These are phyloP conservation scores for Neodiprion lecontei DNA, from an alignment of 1,140 invertebrate genomes.

Conservation along the genomic window DNA sequence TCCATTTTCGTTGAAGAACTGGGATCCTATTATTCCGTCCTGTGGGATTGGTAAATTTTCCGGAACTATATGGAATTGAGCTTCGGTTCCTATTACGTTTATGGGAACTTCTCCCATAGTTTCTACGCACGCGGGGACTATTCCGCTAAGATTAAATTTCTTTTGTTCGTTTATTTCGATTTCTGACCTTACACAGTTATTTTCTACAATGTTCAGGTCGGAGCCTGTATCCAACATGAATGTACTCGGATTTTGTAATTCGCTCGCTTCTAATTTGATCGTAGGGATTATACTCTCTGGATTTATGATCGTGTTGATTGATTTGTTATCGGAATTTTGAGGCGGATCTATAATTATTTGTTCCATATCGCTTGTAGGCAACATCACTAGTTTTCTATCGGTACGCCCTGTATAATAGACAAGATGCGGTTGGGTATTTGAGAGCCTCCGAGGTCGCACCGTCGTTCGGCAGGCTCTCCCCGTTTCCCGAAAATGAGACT, in stretches of 20 bases:
- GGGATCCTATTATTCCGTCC: constrained; percentile 8
- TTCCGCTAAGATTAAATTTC: neutral
- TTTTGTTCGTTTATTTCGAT: neutral
- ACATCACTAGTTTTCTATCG: neutral
- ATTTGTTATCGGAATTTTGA: no score
- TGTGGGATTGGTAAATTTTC: constrained; percentile 6
- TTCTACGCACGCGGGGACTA: neutral
- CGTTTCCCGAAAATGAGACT: neutral
- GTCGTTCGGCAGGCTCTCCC: neutral
- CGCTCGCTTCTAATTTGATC: neutral
- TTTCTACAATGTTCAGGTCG: constrained; percentile 16
- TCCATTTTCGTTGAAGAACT: neutral
- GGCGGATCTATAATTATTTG: no score
- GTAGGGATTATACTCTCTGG: neutral
- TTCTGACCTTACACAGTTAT: neutral
- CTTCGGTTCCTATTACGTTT: neutral
- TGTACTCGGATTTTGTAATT: neutral
- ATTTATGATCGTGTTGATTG: no score
- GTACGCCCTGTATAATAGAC: neutral
- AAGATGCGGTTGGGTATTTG: neutral
- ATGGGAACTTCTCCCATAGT: neutral
- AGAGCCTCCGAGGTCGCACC: neutral
- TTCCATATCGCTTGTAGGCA: neutral
- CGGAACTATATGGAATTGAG: neutral
- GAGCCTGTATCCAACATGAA: constrained; percentile 14